Percentiles rank a stretch among this genome's conserved stretches.
Evolutionary conservation across 2,888 invertebrate species (phyloP).

Genomic region (Cantharis lateralis): DNA sequence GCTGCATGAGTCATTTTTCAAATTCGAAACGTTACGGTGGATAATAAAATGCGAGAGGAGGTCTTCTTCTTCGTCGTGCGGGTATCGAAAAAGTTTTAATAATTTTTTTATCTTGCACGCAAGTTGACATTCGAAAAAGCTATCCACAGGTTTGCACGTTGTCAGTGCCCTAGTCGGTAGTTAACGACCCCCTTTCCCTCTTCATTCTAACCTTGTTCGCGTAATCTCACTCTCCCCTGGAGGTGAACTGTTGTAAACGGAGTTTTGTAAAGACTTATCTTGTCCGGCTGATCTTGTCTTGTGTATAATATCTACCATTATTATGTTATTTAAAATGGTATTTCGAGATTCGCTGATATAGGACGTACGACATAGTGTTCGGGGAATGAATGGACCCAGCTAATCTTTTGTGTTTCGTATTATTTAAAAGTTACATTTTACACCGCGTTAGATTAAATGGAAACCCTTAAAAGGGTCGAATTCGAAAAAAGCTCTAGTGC

Average conservation of each 20-base stretch:
- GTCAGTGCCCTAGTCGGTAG: conserved; percentile 16
- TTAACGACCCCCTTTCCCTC: conserved; percentile 14
- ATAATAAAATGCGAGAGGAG: background rate
- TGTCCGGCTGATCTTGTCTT: conserved; percentile 38
- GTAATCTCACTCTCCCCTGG: conserved; percentile 30
- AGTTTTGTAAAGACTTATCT: conserved; percentile 36
- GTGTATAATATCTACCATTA: conserved; percentile 38
- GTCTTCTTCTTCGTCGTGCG: background rate
- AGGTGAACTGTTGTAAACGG: conserved; percentile 32
- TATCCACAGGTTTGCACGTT: conserved; percentile 23
- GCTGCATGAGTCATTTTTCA: background rate
- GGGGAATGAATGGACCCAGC: conserved; percentile 1
- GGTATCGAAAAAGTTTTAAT: background rate
- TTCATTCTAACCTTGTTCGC: conserved; percentile 15
- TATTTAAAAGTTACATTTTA: background rate
- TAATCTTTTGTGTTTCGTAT: background rate
- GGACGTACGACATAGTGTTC: background rate
- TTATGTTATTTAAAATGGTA: conserved; percentile 39
- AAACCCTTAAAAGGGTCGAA: background rate
- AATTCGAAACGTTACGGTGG: background rate
- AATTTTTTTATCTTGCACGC: background rate
- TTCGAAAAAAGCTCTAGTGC: background rate
- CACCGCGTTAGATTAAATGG: background rate
- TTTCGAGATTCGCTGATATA: conserved; percentile 29
- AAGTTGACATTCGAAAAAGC: conserved; percentile 5